Evolutionary conservation across 2,113 vertebrate species (phyloP).

Genomic region (Spermophilus dauricus): DNA sequence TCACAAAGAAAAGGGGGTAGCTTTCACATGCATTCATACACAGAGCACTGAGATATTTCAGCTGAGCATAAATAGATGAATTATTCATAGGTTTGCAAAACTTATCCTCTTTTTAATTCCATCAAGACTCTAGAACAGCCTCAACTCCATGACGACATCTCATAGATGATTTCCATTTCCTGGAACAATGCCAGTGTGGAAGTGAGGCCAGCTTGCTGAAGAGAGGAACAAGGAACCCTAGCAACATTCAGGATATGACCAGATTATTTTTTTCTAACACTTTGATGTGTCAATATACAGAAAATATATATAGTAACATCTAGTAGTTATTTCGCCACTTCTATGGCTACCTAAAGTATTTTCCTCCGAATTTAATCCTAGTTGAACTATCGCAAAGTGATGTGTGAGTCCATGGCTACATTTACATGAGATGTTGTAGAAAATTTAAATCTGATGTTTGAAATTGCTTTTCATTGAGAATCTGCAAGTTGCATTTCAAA

Average conservation of each 20-base stretch:
- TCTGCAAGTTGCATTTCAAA: constrained; percentile 8
- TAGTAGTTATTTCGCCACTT: constrained; percentile 23
- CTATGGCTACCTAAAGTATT: constrained; percentile 59
- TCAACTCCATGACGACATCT: neutral
- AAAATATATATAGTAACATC: neutral
- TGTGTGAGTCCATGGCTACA: neutral
- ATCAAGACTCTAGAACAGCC: neutral
- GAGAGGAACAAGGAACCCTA: neutral
- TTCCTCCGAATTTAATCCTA: constrained; percentile 33
- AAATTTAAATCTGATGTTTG: constrained; percentile 53
- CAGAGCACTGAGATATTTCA: neutral
- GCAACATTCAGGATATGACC: neutral
- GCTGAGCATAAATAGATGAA: constrained; percentile 16
- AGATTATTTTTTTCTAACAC: constrained; percentile 8
- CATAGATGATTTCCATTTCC: neutral
- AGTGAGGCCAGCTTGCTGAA: neutral
- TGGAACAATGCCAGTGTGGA: neutral
- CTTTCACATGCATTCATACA: neutral
- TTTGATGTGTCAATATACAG: neutral
- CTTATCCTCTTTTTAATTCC: neutral
- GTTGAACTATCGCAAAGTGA: neutral
- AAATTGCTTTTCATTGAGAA: constrained; percentile 63
- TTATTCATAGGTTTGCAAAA: constrained; percentile 34
- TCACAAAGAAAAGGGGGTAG: neutral
- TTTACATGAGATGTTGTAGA: neutral